Conservation (phyloP, 2,113 vertebrate genomes). For the Melanostigma gelatinosum region DNA sequence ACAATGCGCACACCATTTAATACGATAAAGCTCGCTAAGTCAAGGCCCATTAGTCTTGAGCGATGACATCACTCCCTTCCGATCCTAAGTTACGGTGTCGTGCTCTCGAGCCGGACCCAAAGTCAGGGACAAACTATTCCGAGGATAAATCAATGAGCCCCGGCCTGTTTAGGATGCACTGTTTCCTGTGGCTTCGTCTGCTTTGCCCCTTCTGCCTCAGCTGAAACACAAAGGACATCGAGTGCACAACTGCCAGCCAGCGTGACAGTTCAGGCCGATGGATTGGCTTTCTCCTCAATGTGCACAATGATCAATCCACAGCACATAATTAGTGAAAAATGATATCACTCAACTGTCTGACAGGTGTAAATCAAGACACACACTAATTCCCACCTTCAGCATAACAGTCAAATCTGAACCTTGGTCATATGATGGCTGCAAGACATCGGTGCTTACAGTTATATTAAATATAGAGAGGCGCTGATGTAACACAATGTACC, state of each 20-base stretch:
- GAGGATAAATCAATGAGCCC: constrained; percentile 55
- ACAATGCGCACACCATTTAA: constrained; percentile 62
- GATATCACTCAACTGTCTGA: background rate
- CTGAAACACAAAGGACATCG: constrained; percentile 26
- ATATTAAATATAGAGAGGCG: constrained; percentile 25
- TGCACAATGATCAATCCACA: background rate
- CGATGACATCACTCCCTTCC: constrained; percentile 65
- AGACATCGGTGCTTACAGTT: constrained; percentile 3
- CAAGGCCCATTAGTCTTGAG: constrained; percentile 62
- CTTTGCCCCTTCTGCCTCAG: constrained; percentile 39
- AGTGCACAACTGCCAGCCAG: background rate
- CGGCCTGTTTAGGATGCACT: constrained; percentile 23
- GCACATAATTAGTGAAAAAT: background rate
- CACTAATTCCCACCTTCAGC: constrained; percentile 7
- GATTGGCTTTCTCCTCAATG: constrained; percentile 1
- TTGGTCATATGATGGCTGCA: background rate
- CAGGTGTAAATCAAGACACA: background rate
- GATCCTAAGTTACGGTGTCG: constrained; percentile 50
- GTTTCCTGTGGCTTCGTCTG: constrained; percentile 36
- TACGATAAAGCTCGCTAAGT: constrained; percentile 54
- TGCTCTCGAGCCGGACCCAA: constrained; percentile 31
- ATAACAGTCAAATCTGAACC: background rate
- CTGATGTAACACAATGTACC: constrained; percentile 34
- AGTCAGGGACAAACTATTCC: constrained; percentile 51
- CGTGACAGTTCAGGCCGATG: constrained; percentile 29